Conservation (phyloP, 2,888 invertebrate species). For the Rhogogaster chlorosoma region DNA sequence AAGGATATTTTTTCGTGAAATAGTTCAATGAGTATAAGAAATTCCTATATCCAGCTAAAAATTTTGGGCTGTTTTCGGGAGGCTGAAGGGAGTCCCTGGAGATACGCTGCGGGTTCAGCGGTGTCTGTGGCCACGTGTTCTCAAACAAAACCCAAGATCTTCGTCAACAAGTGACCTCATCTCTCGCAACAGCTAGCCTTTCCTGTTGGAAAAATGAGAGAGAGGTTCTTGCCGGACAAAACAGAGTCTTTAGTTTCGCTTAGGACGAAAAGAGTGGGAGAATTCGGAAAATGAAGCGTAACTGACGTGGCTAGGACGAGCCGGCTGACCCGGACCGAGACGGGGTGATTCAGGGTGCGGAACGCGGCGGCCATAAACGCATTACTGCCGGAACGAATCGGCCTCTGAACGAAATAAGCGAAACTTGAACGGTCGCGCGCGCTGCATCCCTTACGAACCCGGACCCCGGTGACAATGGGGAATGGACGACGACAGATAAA, state of each 20-base stretch:
- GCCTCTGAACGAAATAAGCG: constrained; percentile 67
- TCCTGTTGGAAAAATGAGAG: background rate
- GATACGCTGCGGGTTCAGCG: constrained; percentile 41
- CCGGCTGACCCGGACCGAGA: constrained; percentile 57
- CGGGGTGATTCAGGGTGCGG: constrained; percentile 53
- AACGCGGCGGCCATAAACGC: constrained; percentile 69
- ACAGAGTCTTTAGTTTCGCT: constrained; percentile 71
- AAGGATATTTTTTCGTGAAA: background rate
- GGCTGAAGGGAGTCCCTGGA: background rate
- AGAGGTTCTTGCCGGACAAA: constrained; percentile 60
- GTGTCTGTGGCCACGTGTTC: constrained; percentile 48
- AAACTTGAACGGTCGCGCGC: constrained; percentile 66
- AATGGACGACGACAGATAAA: constrained; percentile 34
- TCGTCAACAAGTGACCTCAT: constrained; percentile 50
- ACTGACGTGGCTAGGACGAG: constrained; percentile 59
- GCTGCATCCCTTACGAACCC: constrained; percentile 55
- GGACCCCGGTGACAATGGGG: constrained; percentile 12
- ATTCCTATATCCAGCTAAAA: background rate
- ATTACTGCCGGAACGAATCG: constrained; percentile 75
- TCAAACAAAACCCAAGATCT: constrained; percentile 46
- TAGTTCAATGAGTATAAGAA: background rate
- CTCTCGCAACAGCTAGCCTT: constrained; percentile 34
- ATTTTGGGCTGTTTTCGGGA: background rate
- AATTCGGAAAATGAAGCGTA: constrained; percentile 63
- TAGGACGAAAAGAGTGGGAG: constrained; percentile 55